Evolutionary conservation across 2,888 invertebrate species (phyloP).

Genomic region (Gastracanthus pulcherrimus): DNA sequence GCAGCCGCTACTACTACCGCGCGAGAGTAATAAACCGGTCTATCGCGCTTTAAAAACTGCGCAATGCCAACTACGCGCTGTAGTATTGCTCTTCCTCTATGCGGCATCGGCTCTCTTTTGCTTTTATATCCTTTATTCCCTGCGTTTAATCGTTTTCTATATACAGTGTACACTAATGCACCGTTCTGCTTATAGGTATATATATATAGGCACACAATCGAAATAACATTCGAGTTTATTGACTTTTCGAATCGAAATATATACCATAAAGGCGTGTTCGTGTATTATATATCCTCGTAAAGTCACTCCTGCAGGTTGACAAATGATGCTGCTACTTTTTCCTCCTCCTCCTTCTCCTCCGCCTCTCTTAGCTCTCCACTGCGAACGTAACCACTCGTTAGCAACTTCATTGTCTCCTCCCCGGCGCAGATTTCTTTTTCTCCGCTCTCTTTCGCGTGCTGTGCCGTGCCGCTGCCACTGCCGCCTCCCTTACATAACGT

Average conservation of each 20-base stretch:
- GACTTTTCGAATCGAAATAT: not conserved
- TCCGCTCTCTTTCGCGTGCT: no score
- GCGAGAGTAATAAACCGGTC: constrained; percentile 5
- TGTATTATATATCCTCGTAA: no score
- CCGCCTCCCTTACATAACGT: not conserved
- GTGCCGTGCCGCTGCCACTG: not conserved
- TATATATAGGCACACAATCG: no score
- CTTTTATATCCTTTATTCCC: no score
- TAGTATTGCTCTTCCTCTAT: not conserved
- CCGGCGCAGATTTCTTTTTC: constrained; percentile 8
- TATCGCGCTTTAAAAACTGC: constrained; percentile 37
- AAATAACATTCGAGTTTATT: not conserved
- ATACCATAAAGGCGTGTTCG: no score
- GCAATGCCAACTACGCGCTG: not conserved
- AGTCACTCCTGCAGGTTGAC: not conserved
- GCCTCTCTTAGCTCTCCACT: not conserved
- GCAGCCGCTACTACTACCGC: not conserved
- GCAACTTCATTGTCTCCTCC: constrained; percentile 16
- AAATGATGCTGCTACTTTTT: not conserved
- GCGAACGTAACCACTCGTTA: constrained; percentile 6
- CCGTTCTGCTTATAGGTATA: no score
- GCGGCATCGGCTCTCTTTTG: no score
- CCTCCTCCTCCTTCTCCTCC: not conserved
- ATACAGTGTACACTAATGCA: no score
- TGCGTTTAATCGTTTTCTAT: no score